Evolutionary conservation across 23 tunicate genomes (phyloP).

Genomic region (Styela clava): DNA sequence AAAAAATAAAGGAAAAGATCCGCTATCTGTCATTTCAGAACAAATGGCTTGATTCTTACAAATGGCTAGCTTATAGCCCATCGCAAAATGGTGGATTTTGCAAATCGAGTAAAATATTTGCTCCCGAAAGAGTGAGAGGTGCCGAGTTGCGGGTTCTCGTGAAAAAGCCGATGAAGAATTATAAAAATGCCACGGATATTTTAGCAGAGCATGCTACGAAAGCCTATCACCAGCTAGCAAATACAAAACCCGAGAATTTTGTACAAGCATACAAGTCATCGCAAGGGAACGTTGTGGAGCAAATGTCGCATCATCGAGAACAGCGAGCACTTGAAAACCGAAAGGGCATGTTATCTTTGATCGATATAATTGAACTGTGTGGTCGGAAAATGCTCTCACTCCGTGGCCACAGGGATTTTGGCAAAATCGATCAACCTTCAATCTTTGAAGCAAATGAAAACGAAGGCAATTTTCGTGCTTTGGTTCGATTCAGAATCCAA

Average conservation of each 20-base stretch:
- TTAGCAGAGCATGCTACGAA: not conserved
- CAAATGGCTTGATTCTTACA: not conserved
- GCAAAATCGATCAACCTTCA: not conserved
- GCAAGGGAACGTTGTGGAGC: not conserved
- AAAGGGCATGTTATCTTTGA: too few species aligned
- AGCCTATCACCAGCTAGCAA: not conserved
- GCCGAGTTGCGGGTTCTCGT: too few species aligned
- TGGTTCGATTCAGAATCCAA: slow-evolving; percentile 26
- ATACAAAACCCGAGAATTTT: too few species aligned
- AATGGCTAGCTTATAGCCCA: slow-evolving; percentile 1
- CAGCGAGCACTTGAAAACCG: too few species aligned
- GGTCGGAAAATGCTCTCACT: not conserved
- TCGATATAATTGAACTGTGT: not conserved
- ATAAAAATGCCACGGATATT: not conserved
- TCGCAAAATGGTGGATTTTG: not conserved
- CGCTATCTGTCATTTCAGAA: not conserved
- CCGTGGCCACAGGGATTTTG: slow-evolving; percentile 1
- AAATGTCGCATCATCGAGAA: too few species aligned
- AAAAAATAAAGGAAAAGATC: not conserved
- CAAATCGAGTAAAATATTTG: not conserved
- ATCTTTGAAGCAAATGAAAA: slow-evolving; percentile 16
- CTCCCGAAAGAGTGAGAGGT: not conserved
- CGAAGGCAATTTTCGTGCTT: slow-evolving; percentile 39
- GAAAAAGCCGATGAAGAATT: not conserved
- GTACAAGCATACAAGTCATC: too few species aligned